phyloP scores from a whole-genome alignment of 2,888 invertebrate species.

The Lymantria dispar region DNA sequence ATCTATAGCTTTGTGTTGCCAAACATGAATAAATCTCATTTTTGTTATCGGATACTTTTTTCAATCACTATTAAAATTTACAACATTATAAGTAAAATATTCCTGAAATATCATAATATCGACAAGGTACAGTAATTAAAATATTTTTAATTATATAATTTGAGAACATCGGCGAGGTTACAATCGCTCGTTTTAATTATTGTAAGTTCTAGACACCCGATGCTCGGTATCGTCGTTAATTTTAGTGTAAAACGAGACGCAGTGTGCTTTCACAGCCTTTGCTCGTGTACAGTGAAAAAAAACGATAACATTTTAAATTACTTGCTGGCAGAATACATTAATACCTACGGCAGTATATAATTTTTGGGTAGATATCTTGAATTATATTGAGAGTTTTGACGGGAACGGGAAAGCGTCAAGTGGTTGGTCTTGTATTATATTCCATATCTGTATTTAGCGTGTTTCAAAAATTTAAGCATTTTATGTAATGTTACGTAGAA shows the following conservation, averaged over 20 bases:
- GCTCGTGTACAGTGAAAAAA: slow-evolving; percentile 25
- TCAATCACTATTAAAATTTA: slow-evolving; percentile 29
- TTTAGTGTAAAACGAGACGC: slow-evolving; percentile 53
- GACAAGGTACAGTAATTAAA: slow-evolving; percentile 58
- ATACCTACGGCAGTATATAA: neutral
- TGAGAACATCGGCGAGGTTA: slow-evolving; percentile 59
- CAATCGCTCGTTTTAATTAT: slow-evolving; percentile 64
- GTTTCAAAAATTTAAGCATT: too few relatives aligned
- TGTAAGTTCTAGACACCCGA: slow-evolving; percentile 58
- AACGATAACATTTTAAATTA: slow-evolving; percentile 17
- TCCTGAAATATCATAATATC: slow-evolving; percentile 30
- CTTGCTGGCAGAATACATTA: too few relatives aligned
- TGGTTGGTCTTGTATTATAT: too few relatives aligned
- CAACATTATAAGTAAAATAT: slow-evolving; percentile 32
- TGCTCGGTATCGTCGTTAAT: slow-evolving; percentile 55
- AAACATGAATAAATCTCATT: too few relatives aligned
- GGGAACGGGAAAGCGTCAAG: too few relatives aligned
- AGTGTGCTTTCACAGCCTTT: slow-evolving; percentile 39
- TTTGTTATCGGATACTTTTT: neutral
- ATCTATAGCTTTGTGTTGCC: too few relatives aligned
- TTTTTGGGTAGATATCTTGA: neutral
- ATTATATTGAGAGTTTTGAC: too few relatives aligned
- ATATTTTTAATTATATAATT: slow-evolving; percentile 66
- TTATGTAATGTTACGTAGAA: too few relatives aligned
- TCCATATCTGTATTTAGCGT: too few relatives aligned